A percentile compares a stretch with the other conserved stretches of the same genome.
Conservation (phyloP, 2,113 vertebrate species). For the Copsychus sechellarum region DNA sequence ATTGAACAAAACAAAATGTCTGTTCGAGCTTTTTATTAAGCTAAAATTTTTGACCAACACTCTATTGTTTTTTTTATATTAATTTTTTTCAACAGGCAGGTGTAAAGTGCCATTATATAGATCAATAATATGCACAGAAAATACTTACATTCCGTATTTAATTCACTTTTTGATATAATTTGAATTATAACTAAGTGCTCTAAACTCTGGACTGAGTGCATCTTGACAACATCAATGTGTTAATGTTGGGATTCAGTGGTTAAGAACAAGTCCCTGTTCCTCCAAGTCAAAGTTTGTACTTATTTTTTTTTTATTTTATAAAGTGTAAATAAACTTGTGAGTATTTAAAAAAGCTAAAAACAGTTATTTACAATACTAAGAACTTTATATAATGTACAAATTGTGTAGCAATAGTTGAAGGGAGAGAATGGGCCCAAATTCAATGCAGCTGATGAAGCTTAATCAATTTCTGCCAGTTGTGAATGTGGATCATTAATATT, state of each 20-base stretch:
- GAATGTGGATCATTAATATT: not conserved
- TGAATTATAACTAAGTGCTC: constrained; percentile 8
- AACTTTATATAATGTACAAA: not conserved
- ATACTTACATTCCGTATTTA: constrained; percentile 10
- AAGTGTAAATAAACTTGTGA: not conserved
- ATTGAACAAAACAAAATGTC: not conserved
- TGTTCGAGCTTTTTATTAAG: not conserved
- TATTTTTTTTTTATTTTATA: not conserved
- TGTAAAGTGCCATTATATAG: not conserved
- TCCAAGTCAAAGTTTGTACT: not conserved
- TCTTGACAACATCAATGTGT: not conserved
- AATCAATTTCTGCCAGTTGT: not conserved
- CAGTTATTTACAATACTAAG: not conserved
- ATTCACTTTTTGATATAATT: not conserved
- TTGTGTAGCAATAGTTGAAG: not conserved
- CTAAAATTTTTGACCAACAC: not conserved
- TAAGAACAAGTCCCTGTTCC: not conserved
- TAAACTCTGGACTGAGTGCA: not conserved
- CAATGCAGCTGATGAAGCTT: not conserved
- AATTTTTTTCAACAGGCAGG: not conserved
- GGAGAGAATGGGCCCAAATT: not conserved
- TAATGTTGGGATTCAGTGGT: not conserved
- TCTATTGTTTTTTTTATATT: not conserved
- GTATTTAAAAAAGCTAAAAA: not conserved
- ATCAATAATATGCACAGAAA: not conserved